Base-by-base conservation (phyloP, 2,888 invertebrate genomes). In the Beris chalybata region DNA sequence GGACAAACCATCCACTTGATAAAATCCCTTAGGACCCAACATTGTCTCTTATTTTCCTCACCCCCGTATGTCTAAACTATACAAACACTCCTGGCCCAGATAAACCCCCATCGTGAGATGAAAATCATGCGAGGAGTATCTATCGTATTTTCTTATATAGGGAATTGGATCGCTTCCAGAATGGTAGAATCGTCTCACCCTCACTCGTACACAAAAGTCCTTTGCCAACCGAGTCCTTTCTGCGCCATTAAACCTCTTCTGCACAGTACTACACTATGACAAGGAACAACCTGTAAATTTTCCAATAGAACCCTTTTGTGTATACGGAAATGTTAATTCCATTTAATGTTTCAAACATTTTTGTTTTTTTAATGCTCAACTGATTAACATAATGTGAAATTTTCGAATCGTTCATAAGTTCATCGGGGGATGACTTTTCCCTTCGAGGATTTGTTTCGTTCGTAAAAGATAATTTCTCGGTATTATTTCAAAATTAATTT, bases 1-100 rank as follows among this genome's bases (percentile, higher is more conserved):
- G 69, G 69, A 69, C 69, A 69, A 69, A 67, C 67, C 67, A 69
- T 65, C 69, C 69, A 69, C 69, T 69, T 69, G 69, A 69, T 67
- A 67, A 65, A 69, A 67, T 69, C 67, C 59, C 65, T 48, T 15
- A 65, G 67, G 69, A 67, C 53, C 54, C 53, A 29, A 54, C 44
- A 47, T 61, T 61, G 53, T 61, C 65, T 55, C 59, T 65, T 44
- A 56, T 61, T 48, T 55, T 56, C 31, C 3, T 38, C 38, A 9
- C 22, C 38, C 7, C 9, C 5, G 38, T 9, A 38, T 38, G 7
- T 4, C 38, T 38, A 38, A 38, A 38, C 38, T 38, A 38, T 38
- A 9, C 5, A 5, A 38, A 2, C 1, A 38, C 22, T 22, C 1
- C 22, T 22, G 22, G 22, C 22, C 7, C 2, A 3, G 38, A 9